Base-by-base conservation (phyloP, 2,888 invertebrate genomes). In the Hesperia comma region DNA sequence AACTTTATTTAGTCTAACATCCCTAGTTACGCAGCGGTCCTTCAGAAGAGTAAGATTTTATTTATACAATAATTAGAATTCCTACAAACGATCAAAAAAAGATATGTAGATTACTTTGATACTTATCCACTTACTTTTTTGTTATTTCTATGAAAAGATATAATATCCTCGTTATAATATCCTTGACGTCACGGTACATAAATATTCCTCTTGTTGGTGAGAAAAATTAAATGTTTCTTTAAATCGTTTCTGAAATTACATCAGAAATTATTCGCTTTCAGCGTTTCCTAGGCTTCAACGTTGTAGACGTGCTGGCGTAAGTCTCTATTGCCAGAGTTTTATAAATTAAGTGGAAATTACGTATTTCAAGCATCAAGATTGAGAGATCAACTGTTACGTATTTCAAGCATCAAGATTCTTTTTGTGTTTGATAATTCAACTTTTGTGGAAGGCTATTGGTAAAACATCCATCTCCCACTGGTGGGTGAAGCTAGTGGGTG, bases 111-210 rank as follows among this genome's bases (percentile, higher is more conserved):
- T 49, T 19, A 49, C 49, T 49, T 49, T 49, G 19, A 49, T 49
- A 49, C 19, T 49, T 49, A 49, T 19, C 49, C 19, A 49, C 49
- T 49, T 49, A 49, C 49, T 49, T 19, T 10, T 15, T 49, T 5
- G 17, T 19, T 7, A 49, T 49, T 49, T 19, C 10, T 19, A 3
- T 49, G 19, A 49, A 19, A 3, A 1, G 10, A 43, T 43, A 43
- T 7, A 15, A 43, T 1, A 15, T 1, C 1, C 43, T 4, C 6
- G 5, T 43, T 15, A 43, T 15, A 12, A 2, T 43, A n/a, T 1
- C 15, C 6, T 6, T 43, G 15, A 43, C 15, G 15, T 15, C 15
- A 43, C 6, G 15, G n/a, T 15, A 15, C n/a, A 15, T 15, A 43
- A 43, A 43, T 15, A 15, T 7, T 15, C 43, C 43, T n/a, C 37